phyloP scores from a whole-genome alignment of 2,113 vertebrate species.

The Tragelaphus imberbis region DNA sequence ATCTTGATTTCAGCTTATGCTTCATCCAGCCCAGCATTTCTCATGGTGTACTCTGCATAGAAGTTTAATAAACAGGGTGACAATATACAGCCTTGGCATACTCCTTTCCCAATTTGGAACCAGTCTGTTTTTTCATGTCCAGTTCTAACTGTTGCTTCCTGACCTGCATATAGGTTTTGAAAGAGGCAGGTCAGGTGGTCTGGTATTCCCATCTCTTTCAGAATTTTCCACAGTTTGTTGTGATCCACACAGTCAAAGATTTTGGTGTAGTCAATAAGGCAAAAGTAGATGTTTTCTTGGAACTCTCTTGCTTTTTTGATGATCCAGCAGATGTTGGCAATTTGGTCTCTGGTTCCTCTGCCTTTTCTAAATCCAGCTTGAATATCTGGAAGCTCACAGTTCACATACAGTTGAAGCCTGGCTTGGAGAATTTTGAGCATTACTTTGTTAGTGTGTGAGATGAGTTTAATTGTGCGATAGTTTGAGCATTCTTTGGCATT shows the following conservation, averaged over 20 bases:
- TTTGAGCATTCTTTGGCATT: neutral
- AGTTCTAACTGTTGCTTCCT: neutral
- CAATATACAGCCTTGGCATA: neutral
- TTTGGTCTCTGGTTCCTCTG: neutral
- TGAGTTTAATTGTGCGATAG: neutral
- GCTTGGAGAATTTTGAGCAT: neutral
- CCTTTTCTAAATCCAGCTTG: neutral
- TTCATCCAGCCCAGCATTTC: neutral
- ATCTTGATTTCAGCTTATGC: neutral
- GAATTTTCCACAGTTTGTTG: neutral
- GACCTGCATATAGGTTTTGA: neutral
- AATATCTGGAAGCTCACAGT: fast-evolving
- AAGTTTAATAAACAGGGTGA: neutral
- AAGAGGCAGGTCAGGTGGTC: neutral
- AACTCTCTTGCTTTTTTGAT: neutral
- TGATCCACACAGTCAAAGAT: neutral
- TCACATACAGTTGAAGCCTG: neutral
- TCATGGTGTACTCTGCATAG: neutral
- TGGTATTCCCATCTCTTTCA: neutral
- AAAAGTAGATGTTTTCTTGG: neutral
- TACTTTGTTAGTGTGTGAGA: neutral
- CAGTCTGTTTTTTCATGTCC: neutral
- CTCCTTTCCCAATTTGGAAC: neutral
- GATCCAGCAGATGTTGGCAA: neutral
- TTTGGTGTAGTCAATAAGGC: neutral